These are phyloP conservation scores for Spinibarbus caldwelli DNA, from an alignment of 2,797 vertebrate species.

Conservation along the genomic window DNA sequence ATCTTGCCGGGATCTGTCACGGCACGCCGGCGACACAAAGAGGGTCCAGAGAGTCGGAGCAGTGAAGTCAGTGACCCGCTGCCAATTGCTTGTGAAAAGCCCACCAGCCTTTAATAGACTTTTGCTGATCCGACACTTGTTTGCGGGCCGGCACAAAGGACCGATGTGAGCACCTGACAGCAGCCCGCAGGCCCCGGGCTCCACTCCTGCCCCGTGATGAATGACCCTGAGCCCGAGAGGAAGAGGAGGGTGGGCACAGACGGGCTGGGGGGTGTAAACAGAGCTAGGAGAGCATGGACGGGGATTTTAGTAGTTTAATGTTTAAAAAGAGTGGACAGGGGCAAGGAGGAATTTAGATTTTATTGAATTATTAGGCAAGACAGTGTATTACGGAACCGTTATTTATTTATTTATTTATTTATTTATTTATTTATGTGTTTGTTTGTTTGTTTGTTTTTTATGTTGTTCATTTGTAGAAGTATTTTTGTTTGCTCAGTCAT, in stretches of 20 bases:
- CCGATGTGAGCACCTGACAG: conserved; percentile 97
- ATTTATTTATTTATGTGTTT: neutral
- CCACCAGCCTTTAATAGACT: conserved; percentile 99
- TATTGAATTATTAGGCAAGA: neutral
- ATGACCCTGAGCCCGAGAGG: conserved; percentile 88
- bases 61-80: conserved; percentile 97
- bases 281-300: conserved; percentile 1
- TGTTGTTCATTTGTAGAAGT: neutral
- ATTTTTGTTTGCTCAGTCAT: neutral
- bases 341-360: conserved; percentile 7
- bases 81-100: conserved; percentile 99
- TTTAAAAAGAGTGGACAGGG: neutral
- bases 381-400: neutral
- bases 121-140: conserved; percentile 99
- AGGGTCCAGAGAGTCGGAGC: conserved; percentile 89
- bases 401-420: no score
- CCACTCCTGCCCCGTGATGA: conserved; percentile 96
- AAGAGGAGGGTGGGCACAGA: no score
- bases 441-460: no score
- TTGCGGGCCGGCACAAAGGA: conserved; percentile 99
- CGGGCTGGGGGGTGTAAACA: conserved; percentile 55
- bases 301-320: conserved; percentile 2
- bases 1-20: conserved; percentile 94
- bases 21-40: conserved; percentile 88
- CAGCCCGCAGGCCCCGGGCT: conserved; percentile 91